A percentile compares a stretch with the other conserved stretches of the same genome.
Evolutionary conservation across 2,113 vertebrate genomes (phyloP).

Genomic region (Rostratula benghalensis): DNA sequence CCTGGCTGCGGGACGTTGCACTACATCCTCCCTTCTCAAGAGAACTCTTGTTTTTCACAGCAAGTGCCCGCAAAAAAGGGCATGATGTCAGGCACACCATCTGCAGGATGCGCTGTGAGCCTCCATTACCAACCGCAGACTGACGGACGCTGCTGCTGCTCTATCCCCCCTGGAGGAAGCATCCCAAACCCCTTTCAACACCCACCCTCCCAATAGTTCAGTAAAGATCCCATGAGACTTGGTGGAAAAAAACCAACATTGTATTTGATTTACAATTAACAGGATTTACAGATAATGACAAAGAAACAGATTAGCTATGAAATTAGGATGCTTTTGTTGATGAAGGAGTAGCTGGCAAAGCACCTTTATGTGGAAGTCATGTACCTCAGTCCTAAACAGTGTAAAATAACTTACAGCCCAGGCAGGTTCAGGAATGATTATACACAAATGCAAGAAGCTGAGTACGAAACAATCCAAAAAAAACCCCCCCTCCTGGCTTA

Average conservation of each 20-base stretch:
- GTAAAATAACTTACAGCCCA: constrained; percentile 56
- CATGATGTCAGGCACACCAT: constrained; percentile 8
- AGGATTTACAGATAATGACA: constrained; percentile 79
- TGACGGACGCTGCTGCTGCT: neutral
- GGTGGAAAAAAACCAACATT: constrained; percentile 74
- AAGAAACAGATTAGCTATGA: constrained; percentile 63
- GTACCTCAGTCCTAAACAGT: constrained; percentile 46
- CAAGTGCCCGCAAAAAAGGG: neutral
- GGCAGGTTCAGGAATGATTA: constrained; percentile 35
- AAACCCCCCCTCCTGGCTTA: neutral
- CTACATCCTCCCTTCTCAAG: neutral
- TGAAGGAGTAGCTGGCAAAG: constrained; percentile 55
- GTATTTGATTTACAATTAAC: constrained; percentile 80
- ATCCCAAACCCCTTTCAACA: neutral
- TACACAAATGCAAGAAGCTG: neutral
- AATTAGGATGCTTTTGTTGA: constrained; percentile 54
- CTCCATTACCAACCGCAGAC: constrained; percentile 1
- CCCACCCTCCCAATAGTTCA: neutral
- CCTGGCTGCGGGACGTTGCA: neutral
- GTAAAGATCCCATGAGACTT: constrained; percentile 46
- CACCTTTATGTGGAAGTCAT: constrained; percentile 33
- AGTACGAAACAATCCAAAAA: neutral
- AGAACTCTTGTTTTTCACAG: constrained; percentile 47
- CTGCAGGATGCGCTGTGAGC: neutral
- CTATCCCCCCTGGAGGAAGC: neutral